A percentile compares a stretch with the other conserved stretches of the same genome.
Evolutionary conservation across 2,888 invertebrate species (phyloP).

Genomic region (Melinaea menophilus): DNA sequence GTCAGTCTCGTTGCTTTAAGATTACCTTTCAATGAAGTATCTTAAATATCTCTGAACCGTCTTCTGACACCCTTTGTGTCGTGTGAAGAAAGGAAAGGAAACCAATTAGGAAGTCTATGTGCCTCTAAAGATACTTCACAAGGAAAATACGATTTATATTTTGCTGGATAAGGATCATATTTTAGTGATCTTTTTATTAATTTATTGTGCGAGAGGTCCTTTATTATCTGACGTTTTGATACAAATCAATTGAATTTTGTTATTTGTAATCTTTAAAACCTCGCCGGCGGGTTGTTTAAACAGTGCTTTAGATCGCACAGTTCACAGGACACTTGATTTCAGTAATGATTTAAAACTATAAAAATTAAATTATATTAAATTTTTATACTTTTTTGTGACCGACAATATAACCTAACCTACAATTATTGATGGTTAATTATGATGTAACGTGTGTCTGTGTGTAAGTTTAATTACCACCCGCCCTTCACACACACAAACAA

Average conservation of each 20-base stretch:
- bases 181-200: background rate
- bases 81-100: conserved; percentile 5
- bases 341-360: background rate
- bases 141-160: background rate
- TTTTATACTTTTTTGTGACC: too few relatives aligned
- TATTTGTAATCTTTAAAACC: background rate
- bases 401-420: too few relatives aligned
- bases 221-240: conserved; percentile 1
- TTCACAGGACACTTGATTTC: background rate
- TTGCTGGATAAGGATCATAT: background rate
- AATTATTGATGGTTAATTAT: too few relatives aligned
- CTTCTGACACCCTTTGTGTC: conserved; percentile 4
- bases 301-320: background rate
- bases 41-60: background rate
- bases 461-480: background rate
- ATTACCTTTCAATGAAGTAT: background rate
- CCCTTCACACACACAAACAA: background rate
- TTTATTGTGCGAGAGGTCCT: background rate
- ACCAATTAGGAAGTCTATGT: conserved; percentile 7
- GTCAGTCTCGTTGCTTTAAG: background rate
- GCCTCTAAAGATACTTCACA: background rate
- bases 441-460: too few relatives aligned
- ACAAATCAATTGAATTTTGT: background rate
- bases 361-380: too few relatives aligned
- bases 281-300: background rate